Conservation (phyloP, 2,797 vertebrate genomes). For the Sciaenops ocellatus region DNA sequence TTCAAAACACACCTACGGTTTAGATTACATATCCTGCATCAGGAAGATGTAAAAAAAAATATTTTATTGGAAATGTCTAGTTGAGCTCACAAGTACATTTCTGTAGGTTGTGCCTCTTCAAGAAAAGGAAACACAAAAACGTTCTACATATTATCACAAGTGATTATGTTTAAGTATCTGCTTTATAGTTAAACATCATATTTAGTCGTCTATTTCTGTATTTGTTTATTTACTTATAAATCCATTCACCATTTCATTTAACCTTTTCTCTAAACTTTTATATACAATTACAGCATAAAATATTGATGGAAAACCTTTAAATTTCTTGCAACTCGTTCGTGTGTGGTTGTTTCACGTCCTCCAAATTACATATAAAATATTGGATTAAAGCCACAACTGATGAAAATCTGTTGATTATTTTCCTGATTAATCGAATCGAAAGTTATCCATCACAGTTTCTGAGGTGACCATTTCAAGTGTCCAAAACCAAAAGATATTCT, state of each 20-base stretch:
- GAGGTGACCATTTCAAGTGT: background rate
- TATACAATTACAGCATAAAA: background rate
- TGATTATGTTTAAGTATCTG: background rate
- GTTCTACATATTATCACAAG: background rate
- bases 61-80: slow-evolving; percentile 29
- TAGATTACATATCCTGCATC: slow-evolving; percentile 29
- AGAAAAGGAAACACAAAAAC: slow-evolving; percentile 8
- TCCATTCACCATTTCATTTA: background rate
- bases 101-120: background rate
- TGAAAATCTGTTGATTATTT: background rate
- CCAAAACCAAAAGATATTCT: background rate
- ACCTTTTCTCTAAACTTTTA: background rate
- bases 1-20: slow-evolving; percentile 59
- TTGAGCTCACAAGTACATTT: background rate
- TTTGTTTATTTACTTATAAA: background rate
- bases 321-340: background rate
- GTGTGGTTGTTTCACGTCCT: slow-evolving; percentile 5
- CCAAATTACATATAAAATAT: background rate
- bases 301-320: background rate
- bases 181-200: background rate
- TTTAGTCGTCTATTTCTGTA: background rate
- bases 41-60: slow-evolving; percentile 7
- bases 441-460: slow-evolving; percentile 1
- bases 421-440: fast-evolving
- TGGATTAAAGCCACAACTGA: background rate